Evolutionary conservation across 2,113 vertebrate species (phyloP), one percentile per base, ranked within the genome.

Genomic region (Gymnarchus niloticus): DNA sequence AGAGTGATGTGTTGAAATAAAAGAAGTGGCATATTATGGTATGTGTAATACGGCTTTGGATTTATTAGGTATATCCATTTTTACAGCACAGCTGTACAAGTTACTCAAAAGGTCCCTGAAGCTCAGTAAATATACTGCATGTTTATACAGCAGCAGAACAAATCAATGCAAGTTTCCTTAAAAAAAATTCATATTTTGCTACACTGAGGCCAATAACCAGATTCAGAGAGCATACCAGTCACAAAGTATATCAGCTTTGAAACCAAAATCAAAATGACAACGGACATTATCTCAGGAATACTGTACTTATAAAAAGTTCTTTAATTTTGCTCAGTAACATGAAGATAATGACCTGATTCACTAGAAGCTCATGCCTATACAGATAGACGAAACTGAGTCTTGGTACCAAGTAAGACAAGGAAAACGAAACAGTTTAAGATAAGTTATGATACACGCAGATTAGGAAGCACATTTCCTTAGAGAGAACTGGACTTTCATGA

Each of bases 401-500:
- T 91, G 91, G 91, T 87, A 92, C 86, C 85, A 23, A 92, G 88
- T 88, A 87, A 90, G 88, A 41, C 25, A 54, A 86, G 86, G 56
- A 49, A 88, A 83, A 49, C 51, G 76, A 56, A 44, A 76, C 6
- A 3, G 6, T 44, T 78, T 78, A 86, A 78, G 8, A 91, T 80
- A 25, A 92, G 87, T 89, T 86, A 90, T 91, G 91, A 90, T 92
- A 90, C 89, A 59, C 91, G 92, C 88, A 92, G 85, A 88, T 90
- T 88, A 91, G 89, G 90, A 92, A 92, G 90, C 91, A 91, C 90
- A 92, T 87, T 91, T 90, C 89, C 90, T 89, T 89, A 92, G 91
- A 86, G 88, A 89, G 92, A 56, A 86, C n/a, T 10, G 90, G 92
- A 91, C 88, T 91, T 91, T 91, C 91, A 88, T 90, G 90, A 91